These are phyloP conservation scores for Tenualosa ilisha DNA, from an alignment of 2,797 vertebrate species.

Conservation along the genomic window DNA sequence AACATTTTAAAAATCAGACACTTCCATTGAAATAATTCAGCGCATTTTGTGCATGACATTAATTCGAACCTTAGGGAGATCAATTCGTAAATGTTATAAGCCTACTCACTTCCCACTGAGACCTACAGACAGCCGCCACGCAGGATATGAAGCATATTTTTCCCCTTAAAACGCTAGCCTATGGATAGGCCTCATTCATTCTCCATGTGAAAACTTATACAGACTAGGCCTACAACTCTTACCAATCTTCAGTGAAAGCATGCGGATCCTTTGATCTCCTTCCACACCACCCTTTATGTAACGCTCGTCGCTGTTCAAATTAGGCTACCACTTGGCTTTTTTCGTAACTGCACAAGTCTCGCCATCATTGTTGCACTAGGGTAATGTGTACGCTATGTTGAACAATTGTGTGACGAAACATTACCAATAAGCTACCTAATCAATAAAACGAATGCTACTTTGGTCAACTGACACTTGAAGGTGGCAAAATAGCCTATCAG, in stretches of 20 bases:
- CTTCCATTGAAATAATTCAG: background rate
- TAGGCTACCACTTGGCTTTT: background rate
- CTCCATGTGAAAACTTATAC: background rate
- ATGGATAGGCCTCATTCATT: background rate
- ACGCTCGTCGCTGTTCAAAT: background rate
- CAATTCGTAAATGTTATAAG: background rate
- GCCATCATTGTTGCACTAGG: background rate
- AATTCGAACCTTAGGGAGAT: background rate
- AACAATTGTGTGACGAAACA: background rate
- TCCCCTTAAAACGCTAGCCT: too few relatives aligned
- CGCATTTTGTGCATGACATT: background rate
- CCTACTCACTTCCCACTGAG: background rate
- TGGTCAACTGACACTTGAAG: too few relatives aligned
- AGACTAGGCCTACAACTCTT: too few relatives aligned
- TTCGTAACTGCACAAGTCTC: background rate
- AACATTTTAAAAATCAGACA: too few relatives aligned
- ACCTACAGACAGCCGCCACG: too few relatives aligned
- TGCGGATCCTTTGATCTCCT: constrained; percentile 27
- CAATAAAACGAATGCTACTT: too few relatives aligned
- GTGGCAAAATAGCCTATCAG: too few relatives aligned
- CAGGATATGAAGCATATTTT: too few relatives aligned
- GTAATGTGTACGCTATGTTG: background rate
- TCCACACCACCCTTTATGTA: constrained; percentile 28
- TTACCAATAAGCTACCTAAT: background rate
- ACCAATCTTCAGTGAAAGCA: background rate